Percentiles rank a stretch among this genome's conserved stretches.
Conservation (phyloP, 2,888 invertebrate genomes). For the Listrodromus nycthemerus region DNA sequence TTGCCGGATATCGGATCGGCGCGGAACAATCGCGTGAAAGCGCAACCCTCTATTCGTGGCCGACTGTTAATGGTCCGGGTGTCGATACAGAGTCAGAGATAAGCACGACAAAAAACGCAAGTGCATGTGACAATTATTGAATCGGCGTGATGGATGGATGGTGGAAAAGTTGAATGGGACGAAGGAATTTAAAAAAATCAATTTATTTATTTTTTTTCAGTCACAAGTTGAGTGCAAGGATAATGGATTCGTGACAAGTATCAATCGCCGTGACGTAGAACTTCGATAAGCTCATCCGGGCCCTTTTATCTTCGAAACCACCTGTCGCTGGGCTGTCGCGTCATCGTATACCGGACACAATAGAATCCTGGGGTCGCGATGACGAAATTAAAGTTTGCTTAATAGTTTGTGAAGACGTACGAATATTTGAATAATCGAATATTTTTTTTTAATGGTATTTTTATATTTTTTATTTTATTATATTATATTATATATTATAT, state of each 20-base stretch:
- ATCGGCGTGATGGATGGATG: neutral
- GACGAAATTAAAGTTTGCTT: neutral
- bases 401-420: too few species aligned
- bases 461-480: too few species aligned
- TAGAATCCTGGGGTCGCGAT: neutral
- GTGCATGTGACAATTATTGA: constrained; percentile 21
- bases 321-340: constrained; percentile 41
- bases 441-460: too few species aligned
- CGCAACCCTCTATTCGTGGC: neutral
- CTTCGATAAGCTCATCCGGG: constrained; percentile 4
- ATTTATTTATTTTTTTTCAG: neutral
- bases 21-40: constrained; percentile 38
- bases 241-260: constrained; percentile 60
- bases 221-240: constrained; percentile 20
- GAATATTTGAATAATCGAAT: too few species aligned
- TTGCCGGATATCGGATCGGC: neutral
- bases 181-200: constrained; percentile 18
- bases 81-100: constrained; percentile 29
- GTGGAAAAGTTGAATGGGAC: neutral
- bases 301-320: constrained; percentile 44
- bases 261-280: constrained; percentile 51
- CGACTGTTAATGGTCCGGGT: neutral
- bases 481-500: too few species aligned
- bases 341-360: neutral
- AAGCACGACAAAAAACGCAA: constrained; percentile 21